Evolutionary conservation across 1,140 invertebrate genomes (phyloP).

Genomic region (Bombus superbus): DNA sequence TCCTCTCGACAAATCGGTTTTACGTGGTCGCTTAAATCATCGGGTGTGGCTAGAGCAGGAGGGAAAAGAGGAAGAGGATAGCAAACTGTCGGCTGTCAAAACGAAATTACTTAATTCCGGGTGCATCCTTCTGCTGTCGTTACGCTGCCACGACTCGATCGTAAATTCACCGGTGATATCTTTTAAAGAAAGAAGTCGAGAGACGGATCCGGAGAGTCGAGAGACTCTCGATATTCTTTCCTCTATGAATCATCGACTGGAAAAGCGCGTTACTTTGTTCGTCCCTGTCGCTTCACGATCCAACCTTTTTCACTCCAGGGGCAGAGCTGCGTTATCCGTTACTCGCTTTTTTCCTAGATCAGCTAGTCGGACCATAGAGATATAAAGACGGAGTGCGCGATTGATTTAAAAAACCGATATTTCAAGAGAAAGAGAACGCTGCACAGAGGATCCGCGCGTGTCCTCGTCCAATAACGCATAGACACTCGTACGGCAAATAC

Average conservation of each 20-base stretch:
- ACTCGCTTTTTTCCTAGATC: background rate
- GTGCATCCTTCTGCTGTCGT: constrained; percentile 19
- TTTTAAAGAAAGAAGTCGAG: background rate
- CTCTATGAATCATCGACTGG: constrained; percentile 23
- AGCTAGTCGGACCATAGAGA: no score
- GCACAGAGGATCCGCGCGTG: no score
- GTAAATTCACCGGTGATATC: constrained; percentile 21
- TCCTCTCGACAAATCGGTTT: constrained; percentile 34
- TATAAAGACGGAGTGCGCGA: no score
- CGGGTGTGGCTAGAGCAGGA: background rate
- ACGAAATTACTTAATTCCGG: constrained; percentile 42
- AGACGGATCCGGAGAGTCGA: background rate
- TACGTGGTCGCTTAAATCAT: constrained; percentile 24
- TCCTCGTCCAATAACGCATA: no score
- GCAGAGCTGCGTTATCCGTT: background rate
- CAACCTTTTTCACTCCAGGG: background rate
- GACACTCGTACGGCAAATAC: no score
- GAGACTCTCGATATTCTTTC: constrained; percentile 30
- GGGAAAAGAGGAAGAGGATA: background rate
- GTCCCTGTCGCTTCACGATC: background rate
- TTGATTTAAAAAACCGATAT: no score
- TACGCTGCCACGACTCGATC: constrained; percentile 2
- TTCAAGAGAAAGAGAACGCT: no score
- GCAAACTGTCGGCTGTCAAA: constrained; percentile 24
- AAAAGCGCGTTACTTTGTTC: background rate